phyloP scores from a whole-genome alignment of 2,797 vertebrate species.

The Salarias fasciatus region DNA sequence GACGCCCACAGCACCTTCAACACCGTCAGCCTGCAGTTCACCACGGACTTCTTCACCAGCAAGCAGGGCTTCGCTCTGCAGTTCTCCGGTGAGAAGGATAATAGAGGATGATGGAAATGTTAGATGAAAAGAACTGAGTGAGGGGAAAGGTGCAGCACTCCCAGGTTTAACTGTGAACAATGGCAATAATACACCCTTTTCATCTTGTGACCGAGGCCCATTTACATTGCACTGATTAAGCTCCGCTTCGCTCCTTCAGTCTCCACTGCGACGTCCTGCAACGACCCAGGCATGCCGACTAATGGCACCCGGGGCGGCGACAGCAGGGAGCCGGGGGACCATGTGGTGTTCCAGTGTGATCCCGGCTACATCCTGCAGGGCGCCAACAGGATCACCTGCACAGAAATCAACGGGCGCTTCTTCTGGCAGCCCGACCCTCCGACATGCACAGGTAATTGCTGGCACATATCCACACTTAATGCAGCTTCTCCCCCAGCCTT shows the following conservation, averaged over 20 bases:
- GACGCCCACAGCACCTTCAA: slow-evolving; percentile 97
- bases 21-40: slow-evolving; percentile 94
- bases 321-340: slow-evolving; percentile 93
- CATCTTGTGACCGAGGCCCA: too few species aligned
- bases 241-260: slow-evolving; percentile 76
- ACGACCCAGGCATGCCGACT: slow-evolving; percentile 94
- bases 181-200: neutral
- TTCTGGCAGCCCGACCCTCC: slow-evolving; percentile 99
- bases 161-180: slow-evolving; percentile 7
- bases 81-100: slow-evolving; percentile 93
- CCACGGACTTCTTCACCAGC: slow-evolving; percentile 99
- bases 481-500: neutral
- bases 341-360: slow-evolving; percentile 94
- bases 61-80: slow-evolving; percentile 97
- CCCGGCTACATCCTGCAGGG: slow-evolving; percentile 93
- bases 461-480: neutral
- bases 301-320: slow-evolving; percentile 95
- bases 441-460: slow-evolving; percentile 82
- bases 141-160: neutral
- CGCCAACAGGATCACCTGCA: slow-evolving; percentile 91
- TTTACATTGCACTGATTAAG: slow-evolving; percentile 21
- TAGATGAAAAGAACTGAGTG: neutral
- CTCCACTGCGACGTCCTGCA: slow-evolving; percentile 96
- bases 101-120: neutral
- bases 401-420: slow-evolving; percentile 95